Evolutionary conservation across 1,140 invertebrate species (phyloP).

Genomic region (Akabosia matsudoensis): DNA sequence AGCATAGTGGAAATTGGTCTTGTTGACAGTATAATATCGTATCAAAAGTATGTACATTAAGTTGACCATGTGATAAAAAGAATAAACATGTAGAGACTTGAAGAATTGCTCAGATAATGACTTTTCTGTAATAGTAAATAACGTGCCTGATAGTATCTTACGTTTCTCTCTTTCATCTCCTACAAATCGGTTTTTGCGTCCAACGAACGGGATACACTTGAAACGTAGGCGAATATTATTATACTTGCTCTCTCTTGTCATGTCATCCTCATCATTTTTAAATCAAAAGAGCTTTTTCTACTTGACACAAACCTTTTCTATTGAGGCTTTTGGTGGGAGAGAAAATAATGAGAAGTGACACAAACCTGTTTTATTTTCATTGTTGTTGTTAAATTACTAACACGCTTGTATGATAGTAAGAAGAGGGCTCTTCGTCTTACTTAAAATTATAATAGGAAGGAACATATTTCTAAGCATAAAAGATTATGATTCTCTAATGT

Average conservation of each 20-base stretch:
- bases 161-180: not conserved
- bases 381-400: not conserved
- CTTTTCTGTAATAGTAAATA: too few species aligned
- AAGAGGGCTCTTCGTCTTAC: not conserved
- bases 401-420: not conserved
- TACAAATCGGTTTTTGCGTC: not conserved
- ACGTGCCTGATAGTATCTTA: not conserved
- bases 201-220: slow-evolving; percentile 1
- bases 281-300: too few species aligned
- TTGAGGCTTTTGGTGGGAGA: not conserved
- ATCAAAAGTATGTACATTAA: too few species aligned
- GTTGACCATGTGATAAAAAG: too few species aligned
- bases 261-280: not conserved
- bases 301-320: too few species aligned
- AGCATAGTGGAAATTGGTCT: too few species aligned
- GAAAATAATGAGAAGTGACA: slow-evolving; percentile 21
- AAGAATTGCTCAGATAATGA: too few species aligned
- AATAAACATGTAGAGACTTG: too few species aligned
- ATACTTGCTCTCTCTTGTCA: not conserved
- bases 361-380: slow-evolving; percentile 8
- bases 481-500: not conserved
- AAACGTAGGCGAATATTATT: slow-evolving; percentile 21
- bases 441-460: not conserved
- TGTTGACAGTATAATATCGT: too few species aligned
- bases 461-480: not conserved